phyloP scores from a whole-genome alignment of 2,888 invertebrate species.

The Sericinus montela region DNA sequence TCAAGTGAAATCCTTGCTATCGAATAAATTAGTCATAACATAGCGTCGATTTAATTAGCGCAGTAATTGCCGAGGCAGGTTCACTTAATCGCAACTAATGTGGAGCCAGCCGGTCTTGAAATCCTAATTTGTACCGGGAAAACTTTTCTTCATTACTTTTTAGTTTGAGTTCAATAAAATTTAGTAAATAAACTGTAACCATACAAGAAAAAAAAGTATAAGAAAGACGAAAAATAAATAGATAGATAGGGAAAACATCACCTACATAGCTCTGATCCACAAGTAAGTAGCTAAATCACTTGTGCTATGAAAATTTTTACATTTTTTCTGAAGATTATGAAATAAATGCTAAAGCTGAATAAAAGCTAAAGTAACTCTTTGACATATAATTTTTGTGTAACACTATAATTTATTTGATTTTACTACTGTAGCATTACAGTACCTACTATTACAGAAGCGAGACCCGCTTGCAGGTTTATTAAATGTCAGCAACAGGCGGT shows the following conservation, averaged over 20 bases:
- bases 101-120: constrained; percentile 25
- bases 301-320: too few relatives aligned
- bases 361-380: too few relatives aligned
- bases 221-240: too few relatives aligned
- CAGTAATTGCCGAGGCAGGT: constrained; percentile 49
- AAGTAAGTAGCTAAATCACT: too few relatives aligned
- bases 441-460: constrained; percentile 27
- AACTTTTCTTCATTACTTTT: constrained; percentile 17
- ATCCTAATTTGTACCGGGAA: constrained; percentile 22
- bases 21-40: constrained; percentile 69
- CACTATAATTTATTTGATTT: constrained; percentile 2
- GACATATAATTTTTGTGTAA: neutral
- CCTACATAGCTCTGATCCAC: too few relatives aligned
- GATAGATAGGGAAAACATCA: too few relatives aligned
- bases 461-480: constrained; percentile 49
- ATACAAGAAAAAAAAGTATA: too few relatives aligned
- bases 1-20: constrained; percentile 31
- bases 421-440: neutral
- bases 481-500: constrained; percentile 59
- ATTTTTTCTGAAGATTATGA: too few relatives aligned
- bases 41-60: constrained; percentile 65
- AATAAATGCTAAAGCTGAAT: too few relatives aligned
- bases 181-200: too few relatives aligned
- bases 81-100: constrained; percentile 35
- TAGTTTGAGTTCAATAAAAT: neutral